Percentiles rank a stretch among this genome's conserved stretches.
Conservation (phyloP, 2,797 vertebrate species). For the Arremon brunneinucha region DNA sequence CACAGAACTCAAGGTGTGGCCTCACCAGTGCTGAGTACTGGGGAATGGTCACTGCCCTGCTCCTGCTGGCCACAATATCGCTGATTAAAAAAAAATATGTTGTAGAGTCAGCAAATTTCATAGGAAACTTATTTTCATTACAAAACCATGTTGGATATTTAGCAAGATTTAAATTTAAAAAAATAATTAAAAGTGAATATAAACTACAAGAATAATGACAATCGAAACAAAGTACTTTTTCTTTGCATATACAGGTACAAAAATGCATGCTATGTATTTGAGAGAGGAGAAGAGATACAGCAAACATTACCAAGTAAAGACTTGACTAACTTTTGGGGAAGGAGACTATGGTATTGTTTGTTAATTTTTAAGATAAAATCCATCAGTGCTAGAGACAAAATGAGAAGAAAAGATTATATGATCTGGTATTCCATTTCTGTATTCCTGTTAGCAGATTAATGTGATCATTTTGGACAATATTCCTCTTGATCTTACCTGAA, state of each 20-base stretch:
- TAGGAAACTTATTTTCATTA: not conserved
- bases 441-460: not conserved
- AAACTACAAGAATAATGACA: not conserved
- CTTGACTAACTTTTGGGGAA: not conserved
- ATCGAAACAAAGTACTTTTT: not conserved
- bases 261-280: not conserved
- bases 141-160: not conserved
- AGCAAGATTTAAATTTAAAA: not conserved
- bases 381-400: not conserved
- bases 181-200: not conserved
- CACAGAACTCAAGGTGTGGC: accelerated
- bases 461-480: not conserved
- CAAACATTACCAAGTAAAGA: not conserved
- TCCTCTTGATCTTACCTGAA: not conserved
- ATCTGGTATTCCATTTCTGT: not conserved
- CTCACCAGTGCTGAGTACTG: accelerated
- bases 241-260: not conserved
- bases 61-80: accelerated
- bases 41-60: accelerated
- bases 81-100: not conserved
- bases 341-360: not conserved
- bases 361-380: not conserved
- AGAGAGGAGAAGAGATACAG: not conserved
- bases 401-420: not conserved
- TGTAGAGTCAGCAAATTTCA: not conserved